Evolutionary conservation across 2,888 invertebrate species (phyloP).

Genomic region (Carterocephalus palaemon): DNA sequence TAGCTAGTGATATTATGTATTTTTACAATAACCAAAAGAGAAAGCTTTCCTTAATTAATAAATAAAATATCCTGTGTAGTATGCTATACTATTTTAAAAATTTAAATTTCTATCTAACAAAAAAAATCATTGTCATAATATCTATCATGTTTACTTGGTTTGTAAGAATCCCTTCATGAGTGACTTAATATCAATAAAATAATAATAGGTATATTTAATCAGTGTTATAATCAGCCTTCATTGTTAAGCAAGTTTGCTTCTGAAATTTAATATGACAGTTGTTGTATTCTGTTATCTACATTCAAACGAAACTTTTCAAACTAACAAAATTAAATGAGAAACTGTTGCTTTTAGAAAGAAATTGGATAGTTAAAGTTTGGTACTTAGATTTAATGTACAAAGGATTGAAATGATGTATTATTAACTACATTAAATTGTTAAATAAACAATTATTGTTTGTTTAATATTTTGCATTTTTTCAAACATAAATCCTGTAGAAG

Average conservation of each 20-base stretch:
- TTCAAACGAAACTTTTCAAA: neutral
- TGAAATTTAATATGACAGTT: neutral
- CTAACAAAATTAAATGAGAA: conserved; percentile 34
- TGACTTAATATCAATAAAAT: too few relatives aligned
- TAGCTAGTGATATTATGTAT: too few relatives aligned
- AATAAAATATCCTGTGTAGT: too few relatives aligned
- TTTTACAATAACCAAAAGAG: conserved; percentile 2
- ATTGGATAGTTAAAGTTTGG: conserved; percentile 48
- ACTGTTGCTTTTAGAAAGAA: conserved; percentile 51
- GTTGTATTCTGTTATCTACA: neutral
- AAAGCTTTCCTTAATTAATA: too few relatives aligned
- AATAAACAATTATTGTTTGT: conserved; percentile 37
- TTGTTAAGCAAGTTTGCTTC: conserved; percentile 4
- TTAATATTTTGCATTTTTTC: neutral
- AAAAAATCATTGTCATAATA: neutral
- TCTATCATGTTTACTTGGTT: conserved; percentile 1
- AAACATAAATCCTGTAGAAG: too few relatives aligned
- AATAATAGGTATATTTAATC: too few relatives aligned
- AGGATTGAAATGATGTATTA: conserved; percentile 67
- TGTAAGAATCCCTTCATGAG: conserved; percentile 10
- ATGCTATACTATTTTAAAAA: too few relatives aligned
- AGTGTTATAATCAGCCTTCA: conserved; percentile 7
- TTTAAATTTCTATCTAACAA: conserved; percentile 4
- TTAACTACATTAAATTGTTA: conserved; percentile 67
- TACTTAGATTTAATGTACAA: conserved; percentile 68